Percentiles rank a stretch among this genome's conserved stretches.
Evolutionary conservation across 2,113 vertebrate species (phyloP).

Genomic region (Strigops habroptila): DNA sequence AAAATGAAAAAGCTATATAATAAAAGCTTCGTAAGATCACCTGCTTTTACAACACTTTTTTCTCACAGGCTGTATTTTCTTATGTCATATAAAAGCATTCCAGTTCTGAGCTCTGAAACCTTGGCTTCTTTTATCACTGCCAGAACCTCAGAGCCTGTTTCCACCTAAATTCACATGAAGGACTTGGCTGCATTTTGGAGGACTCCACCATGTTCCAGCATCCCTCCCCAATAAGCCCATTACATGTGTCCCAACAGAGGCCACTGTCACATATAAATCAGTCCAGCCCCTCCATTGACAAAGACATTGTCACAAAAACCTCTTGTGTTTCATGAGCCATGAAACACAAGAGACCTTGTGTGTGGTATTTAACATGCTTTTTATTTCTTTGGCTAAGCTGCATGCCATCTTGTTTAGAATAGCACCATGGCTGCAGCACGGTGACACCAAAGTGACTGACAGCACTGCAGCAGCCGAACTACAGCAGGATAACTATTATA

Average conservation of each 20-base stretch:
- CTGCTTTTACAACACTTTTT: not conserved
- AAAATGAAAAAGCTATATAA: not conserved
- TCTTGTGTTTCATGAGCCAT: not conserved
- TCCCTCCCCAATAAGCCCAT: not conserved
- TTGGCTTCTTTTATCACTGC: not conserved
- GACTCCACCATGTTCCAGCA: rapidly evolving
- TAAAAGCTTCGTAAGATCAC: not conserved
- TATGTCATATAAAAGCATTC: not conserved
- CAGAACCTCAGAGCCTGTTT: not conserved
- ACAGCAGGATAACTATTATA: not conserved
- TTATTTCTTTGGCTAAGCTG: not conserved
- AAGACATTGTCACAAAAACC: not conserved
- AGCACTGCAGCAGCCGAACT: not conserved
- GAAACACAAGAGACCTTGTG: not conserved
- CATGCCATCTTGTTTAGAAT: not conserved
- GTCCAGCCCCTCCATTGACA: not conserved
- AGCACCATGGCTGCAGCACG: rapidly evolving
- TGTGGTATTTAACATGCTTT: not conserved
- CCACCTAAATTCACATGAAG: not conserved
- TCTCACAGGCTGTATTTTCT: not conserved
- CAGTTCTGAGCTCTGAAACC: not conserved
- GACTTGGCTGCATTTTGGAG: not conserved
- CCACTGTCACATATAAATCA: not conserved
- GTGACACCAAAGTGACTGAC: not conserved
- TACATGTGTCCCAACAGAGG: not conserved